phyloP scores from a whole-genome alignment of 2,113 vertebrate genomes.

The Pseudopodoces humilis region DNA sequence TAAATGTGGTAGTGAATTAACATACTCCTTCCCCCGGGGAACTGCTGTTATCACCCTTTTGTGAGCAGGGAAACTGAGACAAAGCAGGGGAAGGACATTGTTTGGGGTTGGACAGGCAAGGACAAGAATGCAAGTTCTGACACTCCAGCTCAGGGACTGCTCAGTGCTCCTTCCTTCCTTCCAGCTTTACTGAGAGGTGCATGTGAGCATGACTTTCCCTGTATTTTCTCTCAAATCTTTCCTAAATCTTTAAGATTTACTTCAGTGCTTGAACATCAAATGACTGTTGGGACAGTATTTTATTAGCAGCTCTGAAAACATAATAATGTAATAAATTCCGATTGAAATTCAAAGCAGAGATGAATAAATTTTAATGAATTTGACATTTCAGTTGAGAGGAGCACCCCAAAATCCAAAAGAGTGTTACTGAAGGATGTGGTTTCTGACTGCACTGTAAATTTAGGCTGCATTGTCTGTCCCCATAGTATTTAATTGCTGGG shows the following conservation, averaged over 20 bases:
- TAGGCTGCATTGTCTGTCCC: neutral
- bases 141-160: neutral
- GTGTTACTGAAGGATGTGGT: neutral
- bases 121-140: neutral
- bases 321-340: neutral
- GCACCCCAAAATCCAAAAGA: neutral
- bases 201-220: fast-evolving
- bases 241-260: neutral
- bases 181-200: neutral
- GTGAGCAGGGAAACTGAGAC: neutral
- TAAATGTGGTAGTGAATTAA: neutral
- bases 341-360: neutral
- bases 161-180: neutral
- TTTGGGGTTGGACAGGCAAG: neutral
- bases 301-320: neutral
- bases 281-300: neutral
- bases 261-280: neutral
- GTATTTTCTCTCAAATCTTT: neutral
- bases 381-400: neutral
- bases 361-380: neutral
- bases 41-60: neutral
- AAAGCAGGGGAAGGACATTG: neutral
- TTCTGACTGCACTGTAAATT: neutral
- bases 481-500: neutral
- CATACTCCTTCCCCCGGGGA: neutral